Evolutionary conservation across 2,888 invertebrate species (phyloP).

Genomic region (Lymantria monacha): DNA sequence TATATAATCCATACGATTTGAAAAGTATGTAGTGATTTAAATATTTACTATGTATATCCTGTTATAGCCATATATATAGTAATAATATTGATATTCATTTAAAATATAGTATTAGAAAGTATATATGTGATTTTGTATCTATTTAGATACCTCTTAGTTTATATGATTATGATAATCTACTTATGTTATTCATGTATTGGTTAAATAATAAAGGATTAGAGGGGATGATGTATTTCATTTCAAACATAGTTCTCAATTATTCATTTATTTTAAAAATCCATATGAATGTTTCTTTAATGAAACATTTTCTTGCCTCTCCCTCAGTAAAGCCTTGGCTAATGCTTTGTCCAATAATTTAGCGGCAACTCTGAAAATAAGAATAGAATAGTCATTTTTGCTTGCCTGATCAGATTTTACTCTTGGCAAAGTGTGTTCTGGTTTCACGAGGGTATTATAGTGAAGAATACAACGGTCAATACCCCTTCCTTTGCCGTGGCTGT

Average conservation of each 20-base stretch:
- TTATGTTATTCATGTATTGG: slow-evolving; percentile 5
- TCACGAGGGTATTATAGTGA: no score
- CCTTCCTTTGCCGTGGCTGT: no score
- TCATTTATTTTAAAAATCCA: slow-evolving; percentile 80
- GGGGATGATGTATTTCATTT: slow-evolving; percentile 21
- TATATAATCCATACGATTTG: no score
- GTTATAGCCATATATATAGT: no score
- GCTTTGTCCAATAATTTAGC: slow-evolving; percentile 87
- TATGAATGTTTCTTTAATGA: slow-evolving; percentile 72
- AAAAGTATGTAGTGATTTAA: no score
- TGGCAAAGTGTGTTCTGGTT: no score
- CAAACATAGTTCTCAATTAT: slow-evolving; percentile 9
- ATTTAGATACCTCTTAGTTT: neutral
- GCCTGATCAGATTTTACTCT: no score
- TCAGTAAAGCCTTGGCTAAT: slow-evolving; percentile 83
- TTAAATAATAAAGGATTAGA: slow-evolving; percentile 42
- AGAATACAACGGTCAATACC: no score
- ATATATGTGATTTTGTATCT: neutral
- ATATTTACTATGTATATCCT: no score
- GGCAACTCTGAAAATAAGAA: slow-evolving; percentile 56
- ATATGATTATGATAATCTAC: slow-evolving; percentile 10
- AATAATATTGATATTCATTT: slow-evolving; percentile 30
- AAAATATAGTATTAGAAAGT: slow-evolving; percentile 24
- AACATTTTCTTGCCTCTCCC: slow-evolving; percentile 71
- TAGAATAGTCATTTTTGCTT: neutral